Evolutionary conservation across 2,113 vertebrate species (phyloP), one percentile per base, ranked within the genome.

Genomic region (Fregata magnificens): DNA sequence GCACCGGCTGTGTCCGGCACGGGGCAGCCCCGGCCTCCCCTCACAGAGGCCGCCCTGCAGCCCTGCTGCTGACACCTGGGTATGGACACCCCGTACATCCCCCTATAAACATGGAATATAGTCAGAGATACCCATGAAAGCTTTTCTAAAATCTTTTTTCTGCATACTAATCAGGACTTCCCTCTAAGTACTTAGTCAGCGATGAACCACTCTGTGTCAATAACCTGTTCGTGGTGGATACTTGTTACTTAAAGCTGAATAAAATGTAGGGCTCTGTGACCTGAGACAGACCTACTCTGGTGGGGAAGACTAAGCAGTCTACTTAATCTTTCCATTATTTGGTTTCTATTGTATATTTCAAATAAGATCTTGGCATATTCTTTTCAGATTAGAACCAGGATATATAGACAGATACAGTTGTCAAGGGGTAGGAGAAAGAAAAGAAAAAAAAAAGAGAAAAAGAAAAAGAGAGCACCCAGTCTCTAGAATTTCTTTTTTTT

Each of bases 81-180:
- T 21, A 18, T 0, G 0, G 15, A 3, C 22, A 29, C 7, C 1
- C 11, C 0, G 1, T 34, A 8, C 12, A 15, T 49, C 10, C 2
- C 12, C 17, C 9, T 45, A 5, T 52, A 61, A 19, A 69, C 11
- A 38, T 16, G 28, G 38, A 69, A 24, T 45, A 9, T 6, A 52
- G 10, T 34, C 53, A 47, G 19, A 47, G 10, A 19, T 11, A 61
- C 13, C 38, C 34, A 45, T 90, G 40, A 55, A 61, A n/a, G 29
- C 8, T 73, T 56, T 72, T 26, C 24, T 22, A 3, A 21, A 56
- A 31, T 13, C 24, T 62, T 45, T 44, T 58, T 81, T 40, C 50
- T 0, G 0, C 10, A 11, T 13, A 26, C 13, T 14, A 21, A 21
- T 31, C 1, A 2, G 4, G 7, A 28, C 10, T 69, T 67, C 10